These are phyloP conservation scores for Capitella teleta DNA, from an alignment of 1,140 invertebrate genomes.

Conservation along the genomic window DNA sequence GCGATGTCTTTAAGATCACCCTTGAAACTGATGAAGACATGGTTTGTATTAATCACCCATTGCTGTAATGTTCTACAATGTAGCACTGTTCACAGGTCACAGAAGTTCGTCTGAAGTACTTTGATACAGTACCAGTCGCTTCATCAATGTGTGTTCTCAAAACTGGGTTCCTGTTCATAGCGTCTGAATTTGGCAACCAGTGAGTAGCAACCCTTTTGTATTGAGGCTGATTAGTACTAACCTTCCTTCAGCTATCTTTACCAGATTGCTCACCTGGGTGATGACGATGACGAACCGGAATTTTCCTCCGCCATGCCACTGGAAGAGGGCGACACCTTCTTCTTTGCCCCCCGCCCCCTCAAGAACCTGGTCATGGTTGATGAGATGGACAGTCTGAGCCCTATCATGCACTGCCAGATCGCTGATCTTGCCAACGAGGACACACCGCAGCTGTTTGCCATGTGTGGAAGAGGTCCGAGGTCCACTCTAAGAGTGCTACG, in stretches of 20 bases:
- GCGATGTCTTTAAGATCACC: constrained; percentile 52
- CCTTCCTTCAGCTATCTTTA: constrained; percentile 80
- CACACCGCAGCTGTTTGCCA: constrained; percentile 92
- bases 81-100: constrained; percentile 53
- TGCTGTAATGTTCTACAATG: background rate
- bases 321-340: constrained; percentile 98
- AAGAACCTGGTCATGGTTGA: constrained; percentile 96
- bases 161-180: constrained; percentile 97
- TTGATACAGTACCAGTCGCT: constrained; percentile 96
- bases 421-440: constrained; percentile 81
- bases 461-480: constrained; percentile 87
- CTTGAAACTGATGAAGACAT: constrained; percentile 96
- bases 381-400: constrained; percentile 93
- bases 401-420: constrained; percentile 72
- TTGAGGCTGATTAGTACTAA: too few relatives aligned
- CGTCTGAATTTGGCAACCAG: constrained; percentile 99
- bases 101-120: constrained; percentile 98
- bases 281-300: constrained; percentile 98
- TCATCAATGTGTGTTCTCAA: constrained; percentile 94
- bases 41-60: constrained; percentile 37
- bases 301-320: constrained; percentile 97
- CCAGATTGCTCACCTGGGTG: constrained; percentile 96
- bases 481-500: constrained; percentile 84
- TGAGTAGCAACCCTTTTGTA: constrained; percentile 66
- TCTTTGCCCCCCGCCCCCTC: constrained; percentile 87